Evolutionary conservation across 2,113 vertebrate genomes (phyloP), one percentile per base, ranked within the genome.

Genomic region (Mus pahari): DNA sequence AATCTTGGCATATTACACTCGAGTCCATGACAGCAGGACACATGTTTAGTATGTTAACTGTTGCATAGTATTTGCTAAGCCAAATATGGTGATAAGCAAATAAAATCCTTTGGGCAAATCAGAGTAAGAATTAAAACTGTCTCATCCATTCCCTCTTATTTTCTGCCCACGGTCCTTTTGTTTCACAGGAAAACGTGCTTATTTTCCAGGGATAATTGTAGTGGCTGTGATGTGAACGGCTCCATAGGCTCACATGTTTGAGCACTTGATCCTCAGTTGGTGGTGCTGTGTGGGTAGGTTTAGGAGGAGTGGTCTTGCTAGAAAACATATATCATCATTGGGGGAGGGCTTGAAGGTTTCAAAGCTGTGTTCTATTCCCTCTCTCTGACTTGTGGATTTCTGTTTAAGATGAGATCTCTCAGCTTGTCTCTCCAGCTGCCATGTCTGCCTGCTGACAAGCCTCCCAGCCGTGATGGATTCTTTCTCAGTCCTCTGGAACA

Each of bases 51-150:
- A 13, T 48, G 68, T 64, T 31, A 42, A 62, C 22, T 73, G 81
- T 28, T 73, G 50, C 42, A 13, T 4, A n/a, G 86, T 39, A 73
- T n/a, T 87, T 91, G 39, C 17, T 60, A 48, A 95, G n/a, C 20
- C 31, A 84, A 70, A 87, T 50, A 42, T 86, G 60, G 55, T 7
- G 28, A 71, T 39, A 96, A 71, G 62, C 74, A 86, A 88, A 93
- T 64, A 74, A 92, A 95, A 86, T 73, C 33, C 66, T 82, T 84
- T 77, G 42, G 42, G 74, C 60, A 90, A 45, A 50, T 68, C 88
- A 90, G 20, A 82, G 33, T 55, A 87, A 93, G 53, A 92, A 90
- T 55, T 71, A 19, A 71, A 39, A 60, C 28, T 55, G 50, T 73
- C 31, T 90, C 45, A 5, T 88, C 31, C n/a, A 1, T 89, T 91